Conservation (phyloP, 2,888 invertebrate species). For the Lamproptera curius region DNA sequence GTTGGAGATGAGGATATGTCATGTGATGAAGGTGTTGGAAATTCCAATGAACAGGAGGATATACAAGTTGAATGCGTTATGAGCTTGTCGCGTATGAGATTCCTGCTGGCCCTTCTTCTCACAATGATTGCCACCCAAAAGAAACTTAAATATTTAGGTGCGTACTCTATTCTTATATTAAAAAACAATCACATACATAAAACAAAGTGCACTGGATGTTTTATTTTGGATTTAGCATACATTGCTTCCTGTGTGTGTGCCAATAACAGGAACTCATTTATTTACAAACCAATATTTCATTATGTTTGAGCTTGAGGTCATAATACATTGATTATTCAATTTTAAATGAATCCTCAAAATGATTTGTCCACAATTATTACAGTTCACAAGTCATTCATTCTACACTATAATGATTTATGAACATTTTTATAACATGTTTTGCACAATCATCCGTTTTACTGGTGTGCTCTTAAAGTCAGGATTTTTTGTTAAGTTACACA, state of each 20-base stretch:
- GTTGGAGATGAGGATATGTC: conserved; percentile 42
- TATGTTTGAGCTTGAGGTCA: conserved; percentile 18
- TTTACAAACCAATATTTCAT: conserved; percentile 21
- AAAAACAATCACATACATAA: conserved; percentile 37
- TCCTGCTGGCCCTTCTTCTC: conserved; percentile 87
- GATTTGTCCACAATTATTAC: conserved; percentile 55
- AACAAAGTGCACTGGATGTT: conserved; percentile 45
- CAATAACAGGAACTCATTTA: conserved; percentile 45
- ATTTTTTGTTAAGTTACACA: conserved; percentile 21
- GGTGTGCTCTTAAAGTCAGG: conserved; percentile 4
- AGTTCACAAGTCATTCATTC: conserved; percentile 41
- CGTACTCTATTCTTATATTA: conserved; percentile 64
- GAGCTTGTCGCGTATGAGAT: conserved; percentile 86
- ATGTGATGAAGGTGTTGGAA: conserved; percentile 44
- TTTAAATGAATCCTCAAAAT: conserved; percentile 41
- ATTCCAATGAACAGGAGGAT: conserved; percentile 50
- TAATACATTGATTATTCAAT: conserved; percentile 22
- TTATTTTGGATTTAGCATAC: conserved; percentile 53
- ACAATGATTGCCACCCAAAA: conserved; percentile 91
- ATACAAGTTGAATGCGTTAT: conserved; percentile 72
- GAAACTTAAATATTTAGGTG: conserved; percentile 86
- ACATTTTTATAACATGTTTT: conserved; percentile 27
- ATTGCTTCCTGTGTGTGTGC: conserved; percentile 70
- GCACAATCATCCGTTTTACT: conserved; percentile 25
- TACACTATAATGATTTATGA: conserved; percentile 26